phyloP scores from a whole-genome alignment of 2,797 vertebrate species.

The Lepilemur ruficaudatus region DNA sequence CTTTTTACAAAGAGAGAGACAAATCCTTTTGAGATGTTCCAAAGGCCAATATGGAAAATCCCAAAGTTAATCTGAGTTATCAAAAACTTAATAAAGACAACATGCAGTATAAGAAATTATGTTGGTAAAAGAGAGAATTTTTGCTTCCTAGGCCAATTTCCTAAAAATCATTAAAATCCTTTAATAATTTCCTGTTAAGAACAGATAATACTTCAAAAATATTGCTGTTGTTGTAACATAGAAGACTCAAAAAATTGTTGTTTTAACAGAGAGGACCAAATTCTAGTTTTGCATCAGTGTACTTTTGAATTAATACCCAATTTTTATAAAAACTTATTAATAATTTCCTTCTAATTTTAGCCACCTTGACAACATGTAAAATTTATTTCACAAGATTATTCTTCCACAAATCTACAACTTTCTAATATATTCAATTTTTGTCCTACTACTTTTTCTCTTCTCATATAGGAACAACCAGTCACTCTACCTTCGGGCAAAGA shows the following conservation, averaged over 20 bases:
- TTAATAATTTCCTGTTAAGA: neutral
- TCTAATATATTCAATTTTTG: neutral
- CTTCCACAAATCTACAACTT: neutral
- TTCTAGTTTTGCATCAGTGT: neutral
- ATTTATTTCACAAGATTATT: neutral
- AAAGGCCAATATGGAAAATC: neutral
- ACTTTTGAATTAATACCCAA: neutral
- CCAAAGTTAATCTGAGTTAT: neutral
- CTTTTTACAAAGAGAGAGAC: neutral
- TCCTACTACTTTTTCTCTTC: neutral
- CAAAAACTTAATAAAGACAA: neutral
- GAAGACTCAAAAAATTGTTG: neutral
- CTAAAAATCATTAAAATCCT: neutral
- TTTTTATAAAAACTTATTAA: neutral
- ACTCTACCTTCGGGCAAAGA: neutral
- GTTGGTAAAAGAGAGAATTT: neutral
- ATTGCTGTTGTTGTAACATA: neutral
- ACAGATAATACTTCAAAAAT: neutral
- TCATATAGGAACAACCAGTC: neutral
- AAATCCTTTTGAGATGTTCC: neutral
- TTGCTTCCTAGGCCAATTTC: neutral
- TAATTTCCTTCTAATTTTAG: neutral
- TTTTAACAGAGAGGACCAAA: neutral
- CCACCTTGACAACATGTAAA: neutral
- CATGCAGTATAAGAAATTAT: neutral